phyloP scores from a whole-genome alignment of 2,888 invertebrate genomes.

The Calameuta idolon region DNA sequence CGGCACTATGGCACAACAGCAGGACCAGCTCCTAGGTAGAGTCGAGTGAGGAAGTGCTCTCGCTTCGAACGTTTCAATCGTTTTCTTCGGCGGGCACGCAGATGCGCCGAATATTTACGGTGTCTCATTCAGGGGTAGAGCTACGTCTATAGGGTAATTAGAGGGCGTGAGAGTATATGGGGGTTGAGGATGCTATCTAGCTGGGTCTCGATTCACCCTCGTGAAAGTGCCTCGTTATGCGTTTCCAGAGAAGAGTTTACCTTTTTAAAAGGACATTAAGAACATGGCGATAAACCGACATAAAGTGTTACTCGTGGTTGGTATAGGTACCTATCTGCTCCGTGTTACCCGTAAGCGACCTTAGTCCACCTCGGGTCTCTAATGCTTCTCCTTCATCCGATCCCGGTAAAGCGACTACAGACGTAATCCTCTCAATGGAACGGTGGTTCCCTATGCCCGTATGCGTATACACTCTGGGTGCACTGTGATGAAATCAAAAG shows the following conservation, averaged over 20 bases:
- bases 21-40: not conserved
- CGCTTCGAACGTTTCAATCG: not conserved
- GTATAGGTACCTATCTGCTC: not conserved
- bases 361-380: not conserved
- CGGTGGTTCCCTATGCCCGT: not conserved
- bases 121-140: conserved; percentile 48
- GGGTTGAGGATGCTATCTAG: conserved; percentile 51
- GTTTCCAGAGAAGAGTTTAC: conserved; percentile 27
- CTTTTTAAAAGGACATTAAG: conserved; percentile 56
- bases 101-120: conserved; percentile 57
- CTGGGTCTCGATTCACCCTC: conserved; percentile 45
- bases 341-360: not conserved
- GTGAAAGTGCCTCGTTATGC: conserved; percentile 45
- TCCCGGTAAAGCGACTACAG: not conserved
- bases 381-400: not conserved
- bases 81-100: conserved; percentile 28
- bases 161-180: conserved; percentile 56
- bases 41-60: not conserved
- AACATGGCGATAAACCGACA: conserved; percentile 35
- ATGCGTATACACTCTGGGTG: not conserved
- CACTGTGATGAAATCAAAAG: not conserved
- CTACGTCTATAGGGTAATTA: conserved; percentile 63
- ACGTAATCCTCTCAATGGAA: not conserved
- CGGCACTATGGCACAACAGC: not conserved
- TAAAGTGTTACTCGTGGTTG: conserved; percentile 20